Conservation (phyloP, 2,113 vertebrate genomes). For the Haliaeetus leucogaster region DNA sequence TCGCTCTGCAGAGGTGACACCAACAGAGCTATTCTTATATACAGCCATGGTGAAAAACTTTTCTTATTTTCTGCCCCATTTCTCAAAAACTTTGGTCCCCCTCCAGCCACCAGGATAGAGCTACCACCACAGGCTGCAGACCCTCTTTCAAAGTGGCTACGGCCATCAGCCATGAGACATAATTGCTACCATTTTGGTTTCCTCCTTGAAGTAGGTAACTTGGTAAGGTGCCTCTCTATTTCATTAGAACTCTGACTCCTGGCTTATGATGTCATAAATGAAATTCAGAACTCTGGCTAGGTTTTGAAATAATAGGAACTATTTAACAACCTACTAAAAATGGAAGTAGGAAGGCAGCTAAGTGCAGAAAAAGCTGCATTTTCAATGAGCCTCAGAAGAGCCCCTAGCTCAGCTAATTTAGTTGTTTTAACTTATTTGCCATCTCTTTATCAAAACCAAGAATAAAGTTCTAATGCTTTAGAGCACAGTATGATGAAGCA, state of each 20-base stretch:
- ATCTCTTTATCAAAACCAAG: background rate
- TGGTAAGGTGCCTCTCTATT: background rate
- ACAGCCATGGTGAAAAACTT: background rate
- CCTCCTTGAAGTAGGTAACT: background rate
- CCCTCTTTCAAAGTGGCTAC: background rate
- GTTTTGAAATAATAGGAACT: background rate
- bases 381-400: background rate
- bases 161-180: background rate
- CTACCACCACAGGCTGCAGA: background rate
- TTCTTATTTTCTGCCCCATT: background rate
- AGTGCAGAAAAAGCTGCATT: background rate
- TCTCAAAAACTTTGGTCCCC: background rate
- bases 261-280: background rate
- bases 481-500: background rate
- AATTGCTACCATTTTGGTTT: background rate
- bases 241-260: background rate
- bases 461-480: background rate
- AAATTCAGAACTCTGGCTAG: background rate
- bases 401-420: background rate
- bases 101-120: background rate
- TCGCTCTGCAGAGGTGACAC: background rate
- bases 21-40: background rate
- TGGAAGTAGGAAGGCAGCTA: background rate
- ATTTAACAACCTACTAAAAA: background rate
- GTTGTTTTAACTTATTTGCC: background rate